phyloP scores from a whole-genome alignment of 1,140 invertebrate species.

The Monomorium pharaonis region DNA sequence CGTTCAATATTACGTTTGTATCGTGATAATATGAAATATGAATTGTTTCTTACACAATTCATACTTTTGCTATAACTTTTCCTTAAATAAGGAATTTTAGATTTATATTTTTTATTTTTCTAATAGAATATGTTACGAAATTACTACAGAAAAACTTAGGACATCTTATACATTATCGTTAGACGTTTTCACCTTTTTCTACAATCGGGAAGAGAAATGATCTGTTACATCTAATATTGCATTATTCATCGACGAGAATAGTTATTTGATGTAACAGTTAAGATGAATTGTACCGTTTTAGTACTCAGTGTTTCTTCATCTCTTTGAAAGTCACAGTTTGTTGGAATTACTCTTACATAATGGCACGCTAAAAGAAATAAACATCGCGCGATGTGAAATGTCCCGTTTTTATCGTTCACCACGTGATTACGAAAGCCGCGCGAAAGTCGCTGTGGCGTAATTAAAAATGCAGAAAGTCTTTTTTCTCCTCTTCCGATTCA shows the following conservation, averaged over 20 bases:
- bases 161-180: neutral
- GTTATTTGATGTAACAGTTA: neutral
- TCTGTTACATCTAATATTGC: neutral
- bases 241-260: neutral
- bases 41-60: too few relatives aligned
- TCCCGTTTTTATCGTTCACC: neutral
- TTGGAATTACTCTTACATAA: constrained; percentile 16
- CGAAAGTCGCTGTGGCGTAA: constrained; percentile 31
- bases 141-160: too few relatives aligned
- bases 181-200: neutral
- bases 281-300: neutral
- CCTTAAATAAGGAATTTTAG: too few relatives aligned
- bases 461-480: constrained; percentile 50
- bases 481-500: neutral
- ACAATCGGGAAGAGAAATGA: neutral
- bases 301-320: neutral
- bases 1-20: too few relatives aligned
- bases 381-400: neutral
- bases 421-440: constrained; percentile 6
- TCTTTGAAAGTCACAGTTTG: neutral
- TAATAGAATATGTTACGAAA: too few relatives aligned
- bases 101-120: too few relatives aligned
- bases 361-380: neutral
- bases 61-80: too few relatives aligned
- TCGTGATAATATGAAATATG: too few relatives aligned